Evolutionary conservation across 2,888 invertebrate species (phyloP), one percentile per base, ranked within the genome.

Genomic region (Tetragnatha montana): DNA sequence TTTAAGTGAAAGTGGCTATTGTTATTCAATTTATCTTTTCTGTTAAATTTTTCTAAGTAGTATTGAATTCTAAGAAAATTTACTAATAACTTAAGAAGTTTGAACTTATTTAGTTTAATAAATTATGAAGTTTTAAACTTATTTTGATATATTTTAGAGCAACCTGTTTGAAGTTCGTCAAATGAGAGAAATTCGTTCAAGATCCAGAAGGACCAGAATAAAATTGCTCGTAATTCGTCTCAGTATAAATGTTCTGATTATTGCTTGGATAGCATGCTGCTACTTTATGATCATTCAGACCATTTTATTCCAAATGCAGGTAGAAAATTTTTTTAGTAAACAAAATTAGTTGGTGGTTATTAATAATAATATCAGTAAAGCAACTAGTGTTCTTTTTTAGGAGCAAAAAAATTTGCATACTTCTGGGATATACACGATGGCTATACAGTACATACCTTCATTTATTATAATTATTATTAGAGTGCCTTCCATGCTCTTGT

Each of bases 401-500:
- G 21, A 70, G 35, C 6, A 78, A 69, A 69, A 35, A 12, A 12
- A 74, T 8, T 49, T 68, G 19, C 12, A 51, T 22, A 49, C 47
- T 71, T n/a, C 76, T 71, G 91, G 89, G 6, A 73, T 91, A 19
- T 47, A 49, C 76, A 68, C 87, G 21, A 94, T 96, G 49, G 93
- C 96, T 14, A 93, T 96, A 50, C 96, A 97, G 93, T 97, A 96
- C 93, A 93, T 97, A 10, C 97, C 97, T 0, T 96, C 96, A 51
- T 93, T 97, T 47, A 95, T 95, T 74, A 97, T 97, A 90, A 96
- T 97, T 0, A 94, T 95, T 0, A 94, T 97, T 60, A 97, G 97
- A 93, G 93, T 96, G 68, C 93, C 96, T 0, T 95, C 97, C 0
- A 97, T 97, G n/a, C 87, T 95, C 81, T 92, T 97, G 17, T 97